Evolutionary conservation across 2,888 invertebrate species (phyloP), one percentile per base, ranked within the genome.

Genomic region (Zaprionus obscuricornis): DNA sequence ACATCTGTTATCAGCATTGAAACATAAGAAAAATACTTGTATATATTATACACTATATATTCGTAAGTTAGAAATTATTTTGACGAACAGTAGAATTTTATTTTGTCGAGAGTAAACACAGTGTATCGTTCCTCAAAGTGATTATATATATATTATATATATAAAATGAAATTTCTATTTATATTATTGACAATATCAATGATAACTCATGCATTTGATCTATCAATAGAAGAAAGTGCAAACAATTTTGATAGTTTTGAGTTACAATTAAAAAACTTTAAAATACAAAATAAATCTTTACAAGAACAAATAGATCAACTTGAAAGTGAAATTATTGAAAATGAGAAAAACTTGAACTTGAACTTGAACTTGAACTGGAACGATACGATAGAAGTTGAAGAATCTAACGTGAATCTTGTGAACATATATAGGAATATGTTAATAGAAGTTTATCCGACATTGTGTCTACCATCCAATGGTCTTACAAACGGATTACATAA

Each of bases 391-490:
- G n/a, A n/a, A n/a, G n/a, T n/a, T n/a, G n/a, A n/a, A n/a, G n/a
- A n/a, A n/a, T n/a, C n/a, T n/a, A n/a, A n/a, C n/a, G n/a, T n/a
- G n/a, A n/a, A n/a, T n/a, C n/a, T n/a, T n/a, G n/a, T n/a, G n/a
- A n/a, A n/a, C n/a, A n/a, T 24, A 0, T 14, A 7, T 16, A 6
- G 1, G 16, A 0, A 1, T 10, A 6, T 18, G 3, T 10, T 0
- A 2, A 17, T 10, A 26, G 27, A 10, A 4, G 14, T 17, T 0
- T 17, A 64, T 11, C 63, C 64, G 13, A 40, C 13, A 1, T 22
- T 54, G 4, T 63, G 64, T 26, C 10, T 54, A 11, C 46, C 54
- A n/a, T n/a, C n/a, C 3, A 6, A 31, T 3, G n/a, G 6, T 0
- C 4, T 0, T n/a, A 1, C 7, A 2, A 11, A 7, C 0, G 36